phyloP scores from a whole-genome alignment of 2,888 invertebrate species.

The Watsonalla binaria region DNA sequence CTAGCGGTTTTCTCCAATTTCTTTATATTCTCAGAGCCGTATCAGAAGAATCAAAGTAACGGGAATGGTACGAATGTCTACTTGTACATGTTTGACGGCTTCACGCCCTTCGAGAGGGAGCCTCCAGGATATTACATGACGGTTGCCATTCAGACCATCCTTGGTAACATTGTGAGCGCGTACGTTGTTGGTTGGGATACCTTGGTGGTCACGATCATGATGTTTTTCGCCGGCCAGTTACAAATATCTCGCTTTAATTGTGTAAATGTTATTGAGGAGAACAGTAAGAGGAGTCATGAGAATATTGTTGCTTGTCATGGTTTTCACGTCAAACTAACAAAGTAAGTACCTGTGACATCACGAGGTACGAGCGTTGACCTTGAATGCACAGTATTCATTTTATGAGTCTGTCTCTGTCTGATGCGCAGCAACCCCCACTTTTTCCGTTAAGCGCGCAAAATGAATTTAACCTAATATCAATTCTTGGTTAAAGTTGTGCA shows the following conservation, averaged over 20 bases:
- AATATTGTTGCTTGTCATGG: conserved; percentile 46
- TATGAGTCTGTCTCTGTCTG: no score
- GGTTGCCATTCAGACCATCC: conserved; percentile 44
- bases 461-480: no score
- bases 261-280: conserved; percentile 22
- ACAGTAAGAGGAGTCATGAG: conserved; percentile 22
- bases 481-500: no score
- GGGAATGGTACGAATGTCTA: conserved; percentile 44
- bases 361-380: no score
- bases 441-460: no score
- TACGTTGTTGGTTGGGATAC: conserved; percentile 56
- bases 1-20: conserved; percentile 45
- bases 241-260: conserved; percentile 38
- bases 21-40: conserved; percentile 46
- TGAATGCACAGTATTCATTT: no score
- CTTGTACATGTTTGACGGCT: conserved; percentile 47
- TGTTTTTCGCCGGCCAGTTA: conserved; percentile 57
- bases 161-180: conserved; percentile 42
- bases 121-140: conserved; percentile 50
- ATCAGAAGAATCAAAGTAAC: conserved; percentile 38
- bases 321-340: conserved; percentile 34
- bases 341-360: conserved; percentile 22
- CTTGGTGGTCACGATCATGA: conserved; percentile 48
- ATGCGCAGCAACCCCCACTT: no score
- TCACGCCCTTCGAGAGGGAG: conserved; percentile 40